A percentile compares a stretch with the other conserved stretches of the same genome.
These are phyloP conservation scores for Spicauda simplicius DNA, from an alignment of 2,888 invertebrate species.

Conservation along the genomic window DNA sequence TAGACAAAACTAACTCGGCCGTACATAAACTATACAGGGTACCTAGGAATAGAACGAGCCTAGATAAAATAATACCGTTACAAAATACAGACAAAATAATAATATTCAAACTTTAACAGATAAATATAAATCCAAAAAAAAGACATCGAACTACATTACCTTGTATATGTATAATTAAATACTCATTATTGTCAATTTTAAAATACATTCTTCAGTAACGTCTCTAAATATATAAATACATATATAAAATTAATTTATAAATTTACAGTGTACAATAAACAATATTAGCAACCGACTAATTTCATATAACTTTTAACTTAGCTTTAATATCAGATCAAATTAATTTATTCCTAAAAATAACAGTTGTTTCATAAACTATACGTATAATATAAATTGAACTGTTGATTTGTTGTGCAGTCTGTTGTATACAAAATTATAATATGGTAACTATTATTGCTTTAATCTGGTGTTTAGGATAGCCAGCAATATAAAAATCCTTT, in stretches of 20 bases:
- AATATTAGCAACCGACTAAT: constrained; percentile 49
- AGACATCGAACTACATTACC: constrained; percentile 64
- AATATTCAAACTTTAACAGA: constrained; percentile 74
- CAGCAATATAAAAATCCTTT: constrained; percentile 35
- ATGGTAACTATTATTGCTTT: constrained; percentile 50
- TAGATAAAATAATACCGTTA: constrained; percentile 77
- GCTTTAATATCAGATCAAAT: constrained; percentile 58
- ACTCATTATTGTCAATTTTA: constrained; percentile 82
- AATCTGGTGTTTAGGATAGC: constrained; percentile 35
- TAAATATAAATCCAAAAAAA: constrained; percentile 75
- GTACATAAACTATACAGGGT: constrained; percentile 63
- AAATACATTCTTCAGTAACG: constrained; percentile 63
- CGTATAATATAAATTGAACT: constrained; percentile 54
- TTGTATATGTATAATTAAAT: constrained; percentile 65
- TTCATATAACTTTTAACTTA: constrained; percentile 40
- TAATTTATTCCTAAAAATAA: constrained; percentile 50
- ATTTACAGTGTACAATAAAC: constrained; percentile 51
- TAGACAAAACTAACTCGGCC: constrained; percentile 61
- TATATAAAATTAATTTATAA: constrained; percentile 47
- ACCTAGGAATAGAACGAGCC: constrained; percentile 62
- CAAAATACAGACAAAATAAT: constrained; percentile 67
- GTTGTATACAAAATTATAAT: constrained; percentile 40
- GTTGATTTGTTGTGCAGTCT: constrained; percentile 63
- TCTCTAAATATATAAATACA: constrained; percentile 50
- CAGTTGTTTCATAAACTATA: constrained; percentile 11